These are phyloP conservation scores for Pachypsylla venusta DNA, from an alignment of 1,140 invertebrate species.

Conservation along the genomic window DNA sequence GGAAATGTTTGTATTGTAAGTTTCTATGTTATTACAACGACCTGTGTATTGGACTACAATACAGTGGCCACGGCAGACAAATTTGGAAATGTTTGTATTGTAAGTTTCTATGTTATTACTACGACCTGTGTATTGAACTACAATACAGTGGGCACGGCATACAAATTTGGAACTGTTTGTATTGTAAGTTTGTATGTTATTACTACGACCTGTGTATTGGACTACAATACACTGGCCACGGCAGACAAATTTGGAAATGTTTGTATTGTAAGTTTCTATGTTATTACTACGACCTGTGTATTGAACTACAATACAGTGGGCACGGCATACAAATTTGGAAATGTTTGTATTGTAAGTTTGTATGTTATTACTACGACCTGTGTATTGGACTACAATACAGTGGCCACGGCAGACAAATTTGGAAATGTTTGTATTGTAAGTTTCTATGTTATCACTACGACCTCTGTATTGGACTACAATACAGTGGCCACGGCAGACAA, in stretches of 20 bases:
- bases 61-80: constrained; percentile 94
- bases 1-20: constrained; percentile 87
- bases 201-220: constrained; percentile 79
- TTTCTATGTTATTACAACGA: constrained; percentile 54
- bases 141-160: constrained; percentile 86
- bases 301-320: constrained; percentile 95
- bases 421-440: constrained; percentile 87
- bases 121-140: constrained; percentile 87
- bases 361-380: constrained; percentile 81
- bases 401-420: constrained; percentile 95
- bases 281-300: constrained; percentile 77
- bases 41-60: constrained; percentile 88
- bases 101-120: constrained; percentile 54
- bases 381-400: constrained; percentile 92
- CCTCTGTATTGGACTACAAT: constrained; percentile 88
- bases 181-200: constrained; percentile 76
- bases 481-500: constrained; percentile 94
- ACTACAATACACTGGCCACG: constrained; percentile 91
- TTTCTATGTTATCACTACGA: constrained; percentile 54
- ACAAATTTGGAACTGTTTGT: constrained; percentile 95
- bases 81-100: constrained; percentile 93
- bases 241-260: constrained; percentile 99
- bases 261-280: constrained; percentile 49
- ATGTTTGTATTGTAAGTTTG: constrained; percentile 71
- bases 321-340: constrained; percentile 96